These are phyloP conservation scores for Bergia sp. DNA, from an alignment of 92 coral and sea anemone genomes.

Conservation along the genomic window DNA sequence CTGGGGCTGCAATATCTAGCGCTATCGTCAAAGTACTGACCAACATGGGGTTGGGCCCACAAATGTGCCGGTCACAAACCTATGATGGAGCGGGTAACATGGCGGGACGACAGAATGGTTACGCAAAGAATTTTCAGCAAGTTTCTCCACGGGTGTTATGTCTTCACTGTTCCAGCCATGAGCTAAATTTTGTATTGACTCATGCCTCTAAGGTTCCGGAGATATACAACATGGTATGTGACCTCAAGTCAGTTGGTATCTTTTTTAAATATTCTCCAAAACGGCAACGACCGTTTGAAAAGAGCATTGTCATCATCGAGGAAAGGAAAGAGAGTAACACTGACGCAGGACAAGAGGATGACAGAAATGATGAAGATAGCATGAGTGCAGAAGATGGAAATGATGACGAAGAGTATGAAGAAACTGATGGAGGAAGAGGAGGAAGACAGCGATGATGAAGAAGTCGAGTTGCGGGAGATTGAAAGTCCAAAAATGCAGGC, in stretches of 20 bases:
- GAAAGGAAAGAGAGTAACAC: background rate
- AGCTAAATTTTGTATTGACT: slow-evolving; percentile 36
- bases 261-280: slow-evolving; percentile 55
- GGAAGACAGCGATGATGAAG: slow-evolving; percentile 8
- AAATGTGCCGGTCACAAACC: no score
- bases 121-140: no score
- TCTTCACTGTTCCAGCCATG: background rate
- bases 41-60: no score
- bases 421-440: slow-evolving; percentile 14
- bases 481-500: slow-evolving; percentile 42
- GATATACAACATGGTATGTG: no score
- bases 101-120: no score
- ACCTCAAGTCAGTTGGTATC: no score
- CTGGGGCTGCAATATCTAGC: no score
- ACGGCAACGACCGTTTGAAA: slow-evolving; percentile 47
- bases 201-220: slow-evolving; percentile 49
- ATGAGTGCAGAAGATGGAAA: background rate
- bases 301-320: no score
- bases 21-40: no score
- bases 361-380: background rate
- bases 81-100: no score
- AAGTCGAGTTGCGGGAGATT: background rate
- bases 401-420: slow-evolving; percentile 44
- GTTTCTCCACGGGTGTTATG: no score
- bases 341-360: background rate